Percentiles rank a stretch among this genome's conserved stretches.
Evolutionary conservation across 2,113 vertebrate genomes (phyloP).

Genomic region (Polypterus senegalus): DNA sequence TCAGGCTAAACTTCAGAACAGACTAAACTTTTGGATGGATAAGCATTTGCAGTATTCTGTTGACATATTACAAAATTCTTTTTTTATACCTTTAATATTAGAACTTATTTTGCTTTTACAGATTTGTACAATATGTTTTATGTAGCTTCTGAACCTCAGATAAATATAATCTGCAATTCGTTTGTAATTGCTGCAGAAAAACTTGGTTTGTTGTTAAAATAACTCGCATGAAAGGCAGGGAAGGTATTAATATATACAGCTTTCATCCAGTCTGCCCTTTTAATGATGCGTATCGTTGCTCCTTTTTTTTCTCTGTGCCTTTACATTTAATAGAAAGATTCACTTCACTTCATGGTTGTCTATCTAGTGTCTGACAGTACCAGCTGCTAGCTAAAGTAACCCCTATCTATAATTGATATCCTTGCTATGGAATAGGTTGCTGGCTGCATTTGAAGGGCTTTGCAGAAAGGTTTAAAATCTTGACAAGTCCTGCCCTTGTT

Average conservation of each 20-base stretch:
- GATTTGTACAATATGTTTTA: too few species aligned
- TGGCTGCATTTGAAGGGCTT: slow-evolving; percentile 83
- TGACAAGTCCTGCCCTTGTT: slow-evolving; percentile 90
- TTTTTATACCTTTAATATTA: too few species aligned
- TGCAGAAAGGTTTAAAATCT: slow-evolving; percentile 92
- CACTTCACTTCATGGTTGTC: slow-evolving; percentile 91
- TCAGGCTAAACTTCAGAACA: too few species aligned
- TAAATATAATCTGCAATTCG: neutral
- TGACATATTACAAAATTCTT: too few species aligned
- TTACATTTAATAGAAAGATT: slow-evolving; percentile 96
- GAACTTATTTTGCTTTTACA: too few species aligned
- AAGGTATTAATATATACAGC: slow-evolving; percentile 13
- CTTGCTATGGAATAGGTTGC: slow-evolving; percentile 85
- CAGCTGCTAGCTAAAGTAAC: slow-evolving; percentile 76
- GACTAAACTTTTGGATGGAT: too few species aligned
- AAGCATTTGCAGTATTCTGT: too few species aligned
- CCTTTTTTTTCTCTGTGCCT: slow-evolving; percentile 25
- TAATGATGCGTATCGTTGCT: slow-evolving; percentile 9
- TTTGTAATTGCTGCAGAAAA: neutral
- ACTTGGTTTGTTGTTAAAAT: neutral
- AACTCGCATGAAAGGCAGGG: slow-evolving; percentile 5
- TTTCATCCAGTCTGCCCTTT: slow-evolving; percentile 7
- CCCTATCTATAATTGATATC: slow-evolving; percentile 99
- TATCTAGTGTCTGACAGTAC: slow-evolving; percentile 84
- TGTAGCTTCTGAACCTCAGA: neutral